phyloP scores from a whole-genome alignment of 2,113 vertebrate species.

The Ardeotis arabs region DNA sequence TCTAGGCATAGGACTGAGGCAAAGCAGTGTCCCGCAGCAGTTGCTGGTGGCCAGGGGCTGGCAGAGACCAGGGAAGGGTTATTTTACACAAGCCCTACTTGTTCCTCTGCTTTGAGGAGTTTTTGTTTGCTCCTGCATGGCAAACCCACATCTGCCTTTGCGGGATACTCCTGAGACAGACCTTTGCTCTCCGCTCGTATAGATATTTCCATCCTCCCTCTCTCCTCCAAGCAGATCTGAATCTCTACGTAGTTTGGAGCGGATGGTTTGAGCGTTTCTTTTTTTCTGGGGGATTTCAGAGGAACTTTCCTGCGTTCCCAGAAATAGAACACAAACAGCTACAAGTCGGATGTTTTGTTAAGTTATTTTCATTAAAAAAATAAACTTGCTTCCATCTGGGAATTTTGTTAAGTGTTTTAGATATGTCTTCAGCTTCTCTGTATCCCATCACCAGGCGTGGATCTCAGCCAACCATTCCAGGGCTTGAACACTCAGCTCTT shows the following conservation, averaged over 20 bases:
- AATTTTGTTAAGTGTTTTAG: not conserved
- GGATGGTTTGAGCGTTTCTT: not conserved
- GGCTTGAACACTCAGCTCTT: not conserved
- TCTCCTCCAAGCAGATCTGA: not conserved
- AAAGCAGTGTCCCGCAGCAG: not conserved
- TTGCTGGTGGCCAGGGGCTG: not conserved
- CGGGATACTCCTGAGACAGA: not conserved
- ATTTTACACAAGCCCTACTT: not conserved
- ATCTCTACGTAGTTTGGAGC: not conserved
- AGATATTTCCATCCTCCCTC: not conserved
- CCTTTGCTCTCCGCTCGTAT: not conserved
- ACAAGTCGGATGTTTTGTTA: constrained; percentile 20
- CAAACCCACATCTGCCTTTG: not conserved
- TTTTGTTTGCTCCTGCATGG: not conserved
- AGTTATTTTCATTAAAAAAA: constrained; percentile 28
- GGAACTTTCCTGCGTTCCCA: constrained; percentile 10
- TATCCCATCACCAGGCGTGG: not conserved
- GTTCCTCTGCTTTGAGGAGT: not conserved
- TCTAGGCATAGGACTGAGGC: not conserved
- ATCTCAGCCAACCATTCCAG: not conserved
- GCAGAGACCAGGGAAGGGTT: not conserved
- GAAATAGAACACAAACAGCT: constrained; percentile 12
- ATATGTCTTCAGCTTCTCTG: not conserved
- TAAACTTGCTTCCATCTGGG: constrained; percentile 21
- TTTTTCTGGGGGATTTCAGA: not conserved